Evolutionary conservation across 1,140 invertebrate species (phyloP), one percentile per base, ranked within the genome.

Genomic region (Maniola jurtina): DNA sequence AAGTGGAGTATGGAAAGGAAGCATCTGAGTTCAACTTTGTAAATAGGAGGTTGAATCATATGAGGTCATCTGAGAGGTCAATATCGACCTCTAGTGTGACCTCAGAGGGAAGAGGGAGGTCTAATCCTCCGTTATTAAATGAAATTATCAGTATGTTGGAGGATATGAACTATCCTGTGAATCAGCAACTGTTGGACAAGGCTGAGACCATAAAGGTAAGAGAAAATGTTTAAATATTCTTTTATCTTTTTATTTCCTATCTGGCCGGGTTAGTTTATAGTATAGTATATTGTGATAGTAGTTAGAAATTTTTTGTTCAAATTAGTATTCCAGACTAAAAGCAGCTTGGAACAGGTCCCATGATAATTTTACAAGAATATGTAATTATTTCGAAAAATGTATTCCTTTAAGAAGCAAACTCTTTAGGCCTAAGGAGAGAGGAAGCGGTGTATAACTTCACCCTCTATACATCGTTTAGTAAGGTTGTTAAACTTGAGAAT

Each of bases 101-200:
- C 50, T 83, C 88, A 0, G 92, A 92, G 63, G 91, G 74, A 14
- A 91, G 93, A 13, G 91, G 91, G 0, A 61, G 83, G 0, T 92
- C 91, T 70, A 93, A 94, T 72, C 94, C 94, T 72, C 94, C 94
- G 0, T 72, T 95, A 11, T 75, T 96, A 1, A 91, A 93, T 40
- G 95, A 96, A 81, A 95, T 96, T 33, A 85, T 95, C 11, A 91
- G 92, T 67, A 93, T 95, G 63, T 85, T 96, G 5, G 94, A 95
- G 71, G 84, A 91, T 5, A 92, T 87, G 75, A 92, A 91, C 55
- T 92, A 92, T 66, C 70, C 89, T 0, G 89, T 91, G 3, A 91
- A 91, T 67, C 84, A 85, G 56, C 81, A 86, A 50, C 60, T 91
- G 11, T 61, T 91, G 42, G 79, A 81, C 59, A 91, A 89, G 69